Conservation (phyloP, 2,113 vertebrate species). For the Ceyx melanurus region DNA sequence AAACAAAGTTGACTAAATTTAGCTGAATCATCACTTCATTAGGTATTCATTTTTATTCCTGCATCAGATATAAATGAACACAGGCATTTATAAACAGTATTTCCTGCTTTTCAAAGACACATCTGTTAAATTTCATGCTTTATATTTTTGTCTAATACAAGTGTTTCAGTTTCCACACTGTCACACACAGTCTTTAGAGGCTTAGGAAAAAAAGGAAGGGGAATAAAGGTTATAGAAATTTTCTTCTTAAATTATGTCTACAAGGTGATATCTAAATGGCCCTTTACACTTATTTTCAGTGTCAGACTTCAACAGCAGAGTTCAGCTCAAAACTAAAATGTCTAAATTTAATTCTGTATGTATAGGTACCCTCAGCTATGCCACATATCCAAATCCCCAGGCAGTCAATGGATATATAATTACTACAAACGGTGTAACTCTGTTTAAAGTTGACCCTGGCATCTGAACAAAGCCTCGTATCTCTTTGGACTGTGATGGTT, state of each 20-base stretch:
- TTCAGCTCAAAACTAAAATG: background rate
- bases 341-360: background rate
- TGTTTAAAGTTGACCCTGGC: background rate
- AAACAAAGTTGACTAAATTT: background rate
- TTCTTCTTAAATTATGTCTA: background rate
- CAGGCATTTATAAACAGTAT: background rate
- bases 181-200: background rate
- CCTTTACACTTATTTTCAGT: background rate
- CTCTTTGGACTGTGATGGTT: background rate
- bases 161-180: background rate
- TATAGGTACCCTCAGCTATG: background rate
- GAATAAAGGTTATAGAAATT: rapidly evolving
- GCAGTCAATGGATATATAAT: background rate
- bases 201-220: background rate
- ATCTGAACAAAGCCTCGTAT: background rate
- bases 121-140: background rate
- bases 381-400: background rate
- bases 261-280: background rate
- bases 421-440: background rate
- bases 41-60: background rate
- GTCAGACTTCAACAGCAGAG: background rate
- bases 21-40: slow-evolving; percentile 32
- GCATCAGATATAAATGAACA: background rate
- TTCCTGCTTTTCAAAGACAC: background rate
- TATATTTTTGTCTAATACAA: background rate